Base-by-base conservation (phyloP, 1,140 invertebrate species). In the Aphaenogaster ashmeadi region DNA sequence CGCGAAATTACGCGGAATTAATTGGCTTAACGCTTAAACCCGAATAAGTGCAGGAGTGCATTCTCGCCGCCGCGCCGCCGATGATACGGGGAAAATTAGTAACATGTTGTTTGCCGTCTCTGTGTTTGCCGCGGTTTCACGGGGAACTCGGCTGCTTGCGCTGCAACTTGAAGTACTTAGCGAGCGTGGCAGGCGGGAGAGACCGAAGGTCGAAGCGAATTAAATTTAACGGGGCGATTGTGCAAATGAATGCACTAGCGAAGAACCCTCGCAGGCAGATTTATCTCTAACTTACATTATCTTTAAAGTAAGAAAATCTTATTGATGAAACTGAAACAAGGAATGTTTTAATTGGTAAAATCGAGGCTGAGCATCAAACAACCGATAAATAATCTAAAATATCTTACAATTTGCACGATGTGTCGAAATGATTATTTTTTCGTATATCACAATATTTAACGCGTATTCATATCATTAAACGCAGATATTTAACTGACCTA, bases 161-260 rank as follows among this genome's bases (percentile, higher is more conserved):
- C 52, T 60, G 67, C 67, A 62, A 75, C 54, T 84, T 60, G 54
- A 15, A 74, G 41, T 74, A 60, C 67, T 83, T 83, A 60, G 69
- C 80, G 33, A 47, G 41, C 18, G 66, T 18, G 41, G 66, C 41
- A 15, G 27, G n/a, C 38, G 5, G 41, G 77, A 33, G 77, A 66
- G 47, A 38, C 38, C 44, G 80, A 75, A 84, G 80, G 69, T 75
- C 41, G 80, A 18, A 84, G 50, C 75, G 54, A 74, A 84, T 75
- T 84, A 62, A 84, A 84, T 84, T 75, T 84, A 84, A 84, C 66
- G 38, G 79, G 27, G 41, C 44, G 80, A 84, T 75, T 75, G 80
- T 47, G 67, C 52, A 58, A 60, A 72, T 18, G 44, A 80, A 52
- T 47, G 58, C 18, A 58, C 69, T n/a, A 36, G 27, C 67, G 67